phyloP scores from a whole-genome alignment of 2,797 vertebrate species.

The Euthynnus affinis region DNA sequence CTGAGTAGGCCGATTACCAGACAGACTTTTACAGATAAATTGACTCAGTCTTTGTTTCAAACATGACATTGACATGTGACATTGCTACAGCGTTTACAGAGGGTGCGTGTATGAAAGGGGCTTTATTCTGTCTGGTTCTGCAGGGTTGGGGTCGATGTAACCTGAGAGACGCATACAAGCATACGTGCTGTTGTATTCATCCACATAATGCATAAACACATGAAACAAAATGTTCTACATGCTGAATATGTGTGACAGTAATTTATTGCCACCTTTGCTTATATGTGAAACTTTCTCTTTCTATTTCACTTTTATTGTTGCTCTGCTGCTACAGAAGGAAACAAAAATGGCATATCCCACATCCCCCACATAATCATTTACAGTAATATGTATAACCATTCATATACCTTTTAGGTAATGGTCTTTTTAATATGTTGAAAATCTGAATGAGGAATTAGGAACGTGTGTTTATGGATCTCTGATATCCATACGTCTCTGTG shows the following conservation, averaged over 20 bases:
- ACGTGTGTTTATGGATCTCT: too few relatives aligned
- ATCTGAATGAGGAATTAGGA: too few relatives aligned
- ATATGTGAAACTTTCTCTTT: not conserved
- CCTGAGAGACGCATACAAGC: not conserved
- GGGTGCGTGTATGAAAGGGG: slow-evolving; percentile 6
- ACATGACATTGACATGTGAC: slow-evolving; percentile 44
- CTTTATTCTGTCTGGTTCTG: slow-evolving; percentile 32
- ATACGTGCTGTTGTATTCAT: not conserved
- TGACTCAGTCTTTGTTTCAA: slow-evolving; percentile 12
- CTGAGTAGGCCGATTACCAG: not conserved
- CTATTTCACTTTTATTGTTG: not conserved
- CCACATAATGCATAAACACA: not conserved
- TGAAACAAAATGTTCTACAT: slow-evolving; percentile 1
- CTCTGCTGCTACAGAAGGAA: not conserved
- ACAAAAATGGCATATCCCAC: not conserved
- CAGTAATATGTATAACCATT: not conserved
- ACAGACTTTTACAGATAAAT: slow-evolving; percentile 2
- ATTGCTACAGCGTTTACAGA: not conserved
- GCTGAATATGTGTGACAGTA: not conserved
- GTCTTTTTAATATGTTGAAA: too few relatives aligned
- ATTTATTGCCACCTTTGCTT: not conserved
- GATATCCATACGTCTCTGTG: too few relatives aligned
- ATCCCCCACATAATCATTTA: not conserved
- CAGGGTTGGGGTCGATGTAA: not conserved
- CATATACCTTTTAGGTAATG: too few relatives aligned